Base-by-base conservation (phyloP, 2,113 vertebrate species). In the Nothocercus julius region DNA sequence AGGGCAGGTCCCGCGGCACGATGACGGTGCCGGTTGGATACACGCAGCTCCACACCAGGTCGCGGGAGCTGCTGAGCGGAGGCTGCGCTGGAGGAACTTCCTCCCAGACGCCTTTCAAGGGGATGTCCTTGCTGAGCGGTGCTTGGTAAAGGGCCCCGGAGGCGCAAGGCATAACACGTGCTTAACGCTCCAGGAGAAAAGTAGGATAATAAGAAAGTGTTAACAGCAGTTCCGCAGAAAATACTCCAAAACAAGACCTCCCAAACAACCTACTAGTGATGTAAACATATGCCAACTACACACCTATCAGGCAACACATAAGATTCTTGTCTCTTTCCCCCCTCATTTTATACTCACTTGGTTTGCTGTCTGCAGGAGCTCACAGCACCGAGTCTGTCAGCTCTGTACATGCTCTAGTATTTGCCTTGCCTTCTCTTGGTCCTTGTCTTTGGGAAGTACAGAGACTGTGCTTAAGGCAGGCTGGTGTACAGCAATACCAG, bases 1-100 rank as follows among this genome's bases (percentile, higher is more conserved):
- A 42, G 28, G 42, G 30, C 28, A 2, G 2, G 3, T 56, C 22
- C 38, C 4, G 1, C 0, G 12, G n/a, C 1, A 3, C 2, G 61
- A 8, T 14, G 3, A 4, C 1, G 9, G 40, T 36, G 36, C 36
- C 8, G 1, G 44, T 53, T 20, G n/a, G 70, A 5, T 4, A 2
- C 6, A 30, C 24, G 11, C 24, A 1, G n/a, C 66, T 58, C 4
- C 0, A 20, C 49, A 9, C 27, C 1, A 4, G 22, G 13, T 10
- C 3, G 27, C 54, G 18, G 27, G 38, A 1, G 3, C 6, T 59
- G 36, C 36, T 2, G 18, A 25, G 36, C 0, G 15, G 11, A 36
- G 17, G 9, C n/a, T 3, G 7, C 0, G 0, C 1, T 6, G 16
- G 4, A 1, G 2, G 3, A 40, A 12, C 13, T 51, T 45, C 47